Percentiles rank a stretch among this genome's conserved stretches.
phyloP scores from a whole-genome alignment of 2,797 vertebrate genomes.

The Rhodeus uyekii region DNA sequence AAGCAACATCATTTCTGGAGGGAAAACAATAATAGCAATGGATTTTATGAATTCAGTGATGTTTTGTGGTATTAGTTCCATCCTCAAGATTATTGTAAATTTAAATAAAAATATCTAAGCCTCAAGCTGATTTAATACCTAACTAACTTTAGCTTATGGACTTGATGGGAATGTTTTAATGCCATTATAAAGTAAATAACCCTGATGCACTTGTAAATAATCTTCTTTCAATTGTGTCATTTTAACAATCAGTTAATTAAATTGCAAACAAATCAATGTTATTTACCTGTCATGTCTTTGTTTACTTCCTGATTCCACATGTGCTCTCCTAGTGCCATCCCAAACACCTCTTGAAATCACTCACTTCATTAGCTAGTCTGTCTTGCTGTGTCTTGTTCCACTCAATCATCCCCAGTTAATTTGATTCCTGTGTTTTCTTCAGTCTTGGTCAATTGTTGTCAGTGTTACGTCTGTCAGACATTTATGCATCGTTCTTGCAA shows the following conservation, averaged over 20 bases:
- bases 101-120: not conserved
- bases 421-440: too few relatives aligned
- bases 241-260: conserved; percentile 14
- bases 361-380: too few relatives aligned
- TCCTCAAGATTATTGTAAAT: not conserved
- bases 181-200: conserved; percentile 20
- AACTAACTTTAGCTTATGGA: not conserved
- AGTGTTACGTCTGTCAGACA: too few relatives aligned
- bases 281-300: too few relatives aligned
- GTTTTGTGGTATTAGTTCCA: not conserved
- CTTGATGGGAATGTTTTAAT: not conserved
- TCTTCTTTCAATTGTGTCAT: not conserved
- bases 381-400: too few relatives aligned
- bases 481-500: too few relatives aligned
- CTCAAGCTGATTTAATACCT: not conserved
- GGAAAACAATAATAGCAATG: not conserved
- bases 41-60: not conserved
- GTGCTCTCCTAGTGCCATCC: too few relatives aligned
- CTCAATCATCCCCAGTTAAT: too few relatives aligned
- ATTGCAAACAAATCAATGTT: too few relatives aligned
- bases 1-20: not conserved
- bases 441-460: too few relatives aligned
- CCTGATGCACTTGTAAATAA: not conserved
- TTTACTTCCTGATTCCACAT: too few relatives aligned
- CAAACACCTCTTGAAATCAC: too few relatives aligned